Base-by-base conservation (phyloP, 1,140 invertebrate genomes). In the Vanessa atalanta region DNA sequence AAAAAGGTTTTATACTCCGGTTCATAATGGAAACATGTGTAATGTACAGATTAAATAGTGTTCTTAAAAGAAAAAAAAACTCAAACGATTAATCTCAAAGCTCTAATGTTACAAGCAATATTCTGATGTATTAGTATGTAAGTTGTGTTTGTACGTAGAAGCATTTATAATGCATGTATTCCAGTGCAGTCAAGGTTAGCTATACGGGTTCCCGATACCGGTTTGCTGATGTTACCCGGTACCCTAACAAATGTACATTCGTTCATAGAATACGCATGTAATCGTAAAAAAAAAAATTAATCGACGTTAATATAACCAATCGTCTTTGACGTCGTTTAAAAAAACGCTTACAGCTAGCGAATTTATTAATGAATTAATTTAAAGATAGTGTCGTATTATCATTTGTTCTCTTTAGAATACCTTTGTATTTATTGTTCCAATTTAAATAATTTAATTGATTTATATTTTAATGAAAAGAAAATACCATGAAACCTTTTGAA, bases 121-220 rank as follows among this genome's bases (percentile, higher is more conserved):
- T n/a, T 23, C 9, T 57, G 20, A 57, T 57, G 53, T 57, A 57
- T 57, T 14, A 11, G 53, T 57, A 57, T 57, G 16, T 23, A 57
- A 57, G 20, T 23, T 0, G 53, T 57, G 16, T 57, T 9, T 57
- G 53, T 57, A 57, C 50, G 50, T n/a, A 53, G 50, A 57, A 57
- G 20, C 53, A 57, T 57, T 16, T 57, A 23, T 57, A 57, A 57
- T 57, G 53, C 53, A 57, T 57, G 53, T 57, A 23, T 57, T 57
- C 53, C 53, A 57, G 51, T 57, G 53, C 53, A 57, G 53, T 57
- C 53, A 57, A 57, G 53, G 53, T 57, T 53, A 53, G 50, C n/a
- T 57, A 43, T 43, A 57, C 53, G 53, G 53, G 16, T 23, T 57
- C 16, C 53, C 50, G 9, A 57, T 57, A 57, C 53, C 53, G 53